Evolutionary conservation across 2,888 invertebrate genomes (phyloP), one percentile per base, ranked within the genome.

Genomic region (Idaea dimidiata): DNA sequence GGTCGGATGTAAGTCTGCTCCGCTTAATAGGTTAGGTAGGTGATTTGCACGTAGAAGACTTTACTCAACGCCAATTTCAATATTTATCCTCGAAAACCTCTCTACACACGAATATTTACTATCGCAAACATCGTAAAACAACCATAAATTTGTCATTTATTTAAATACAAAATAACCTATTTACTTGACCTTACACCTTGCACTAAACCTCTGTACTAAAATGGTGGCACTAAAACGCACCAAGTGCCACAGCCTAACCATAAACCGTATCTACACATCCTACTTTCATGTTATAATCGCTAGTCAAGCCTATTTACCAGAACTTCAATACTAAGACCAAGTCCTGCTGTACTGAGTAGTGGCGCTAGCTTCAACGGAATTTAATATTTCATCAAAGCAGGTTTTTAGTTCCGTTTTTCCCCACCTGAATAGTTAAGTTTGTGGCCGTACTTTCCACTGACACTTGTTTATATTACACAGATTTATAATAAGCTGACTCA

Each of bases 371-470:
- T 0, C 43, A 14, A 43, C 43, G 43, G 14, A 43, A 43, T 43
- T 2, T 43, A 43, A 43, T 43, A 43, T 43, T 32, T 43, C 43
- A 43, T 43, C 43, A 0, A 43, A 14, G 43, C 14, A 0, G 10
- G 10, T 43, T 43, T 43, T 7, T 43, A 43, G 43, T 43, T 43
- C 43, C 43, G 43, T 14, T 43, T 43, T 43, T 43, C 43, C 64
- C 67, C 66, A 69, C 71, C 70, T 43, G 8, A 14, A 43, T 14
- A 14, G 14, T 8, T 43, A 14, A 43, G 74, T 43, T 43, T 24
- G 24, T 24, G 24, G 5, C 24, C 24, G 43, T 43, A 43, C 83
- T 83, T 83, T 83, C 83, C 74, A 80, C 73, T 74, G 78, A 75
- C 81, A 80, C 79, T 76, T 74, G 73, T 76, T 73, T 72, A 70